Conservation (phyloP, 2,888 invertebrate genomes). For the Gastracanthus pulcherrimus region DNA sequence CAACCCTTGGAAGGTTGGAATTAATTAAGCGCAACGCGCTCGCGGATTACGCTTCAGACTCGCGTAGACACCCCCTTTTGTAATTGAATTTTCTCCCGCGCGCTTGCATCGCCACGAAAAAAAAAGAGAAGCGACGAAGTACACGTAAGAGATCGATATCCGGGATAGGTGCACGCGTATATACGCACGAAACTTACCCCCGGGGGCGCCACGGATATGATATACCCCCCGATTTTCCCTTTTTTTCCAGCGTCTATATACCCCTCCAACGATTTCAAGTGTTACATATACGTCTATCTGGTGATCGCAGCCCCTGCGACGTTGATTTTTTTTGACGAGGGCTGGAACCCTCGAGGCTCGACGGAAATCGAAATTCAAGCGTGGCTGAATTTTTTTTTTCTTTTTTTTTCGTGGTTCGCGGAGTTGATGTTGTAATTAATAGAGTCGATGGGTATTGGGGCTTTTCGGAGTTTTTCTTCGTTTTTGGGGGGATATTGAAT, state of each 20-base stretch:
- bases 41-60: background rate
- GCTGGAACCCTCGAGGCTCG: background rate
- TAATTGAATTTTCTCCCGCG: slow-evolving; percentile 12
- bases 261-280: background rate
- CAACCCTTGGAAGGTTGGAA: background rate
- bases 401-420: background rate
- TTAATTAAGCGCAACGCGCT: background rate
- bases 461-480: background rate
- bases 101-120: background rate
- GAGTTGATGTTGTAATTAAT: background rate
- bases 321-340: background rate
- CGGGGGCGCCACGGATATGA: background rate
- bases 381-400: background rate
- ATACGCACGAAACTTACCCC: background rate
- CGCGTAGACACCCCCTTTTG: background rate
- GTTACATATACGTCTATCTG: background rate
- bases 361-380: slow-evolving; percentile 2
- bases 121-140: background rate
- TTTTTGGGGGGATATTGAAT: too few species aligned
- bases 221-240: background rate
- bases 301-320: background rate
- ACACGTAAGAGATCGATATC: background rate
- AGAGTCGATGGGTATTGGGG: background rate
- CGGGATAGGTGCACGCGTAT: background rate
- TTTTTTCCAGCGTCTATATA: too few species aligned